Percentiles rank a stretch among this genome's conserved stretches.
phyloP scores from a whole-genome alignment of 2,888 invertebrate species.

The Perdita meconis region DNA sequence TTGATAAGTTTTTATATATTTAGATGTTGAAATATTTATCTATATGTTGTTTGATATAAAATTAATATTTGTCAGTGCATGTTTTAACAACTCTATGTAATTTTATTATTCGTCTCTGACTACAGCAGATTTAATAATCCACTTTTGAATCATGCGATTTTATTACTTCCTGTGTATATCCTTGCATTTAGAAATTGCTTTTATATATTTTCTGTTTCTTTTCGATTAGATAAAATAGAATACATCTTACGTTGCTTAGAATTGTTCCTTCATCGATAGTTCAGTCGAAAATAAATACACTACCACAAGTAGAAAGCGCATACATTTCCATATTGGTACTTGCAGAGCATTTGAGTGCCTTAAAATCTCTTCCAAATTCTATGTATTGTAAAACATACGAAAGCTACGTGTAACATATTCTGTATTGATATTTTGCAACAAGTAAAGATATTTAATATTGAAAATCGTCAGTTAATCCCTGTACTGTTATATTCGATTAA shows the following conservation, averaged over 20 bases:
- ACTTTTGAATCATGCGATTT: constrained; percentile 24
- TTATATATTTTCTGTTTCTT: constrained; percentile 23
- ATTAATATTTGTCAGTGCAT: constrained; percentile 43
- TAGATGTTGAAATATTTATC: constrained; percentile 35
- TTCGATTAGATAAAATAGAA: constrained; percentile 3
- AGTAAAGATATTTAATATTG: constrained; percentile 63
- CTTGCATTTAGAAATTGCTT: constrained; percentile 57
- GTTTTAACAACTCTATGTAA: constrained; percentile 15
- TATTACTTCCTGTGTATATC: constrained; percentile 27
- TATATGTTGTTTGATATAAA: constrained; percentile 55
- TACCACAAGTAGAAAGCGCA: constrained; percentile 22
- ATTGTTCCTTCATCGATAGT: constrained; percentile 10
- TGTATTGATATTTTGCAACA: constrained; percentile 61
- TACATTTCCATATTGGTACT: constrained; percentile 65
- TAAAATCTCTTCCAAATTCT: constrained; percentile 67
- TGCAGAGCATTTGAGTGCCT: constrained; percentile 74
- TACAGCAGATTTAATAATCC: constrained; percentile 23
- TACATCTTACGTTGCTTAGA: constrained; percentile 5
- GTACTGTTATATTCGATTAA: constrained; percentile 9
- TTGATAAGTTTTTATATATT: constrained; percentile 36
- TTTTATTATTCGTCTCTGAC: constrained; percentile 39
- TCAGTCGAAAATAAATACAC: constrained; percentile 5
- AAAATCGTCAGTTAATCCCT: constrained; percentile 33
- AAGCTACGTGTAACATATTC: constrained; percentile 36
- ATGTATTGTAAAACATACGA: constrained; percentile 33